These are phyloP conservation scores for Lutjanus erythropterus DNA, from an alignment of 2,113 vertebrate species.

Conservation along the genomic window DNA sequence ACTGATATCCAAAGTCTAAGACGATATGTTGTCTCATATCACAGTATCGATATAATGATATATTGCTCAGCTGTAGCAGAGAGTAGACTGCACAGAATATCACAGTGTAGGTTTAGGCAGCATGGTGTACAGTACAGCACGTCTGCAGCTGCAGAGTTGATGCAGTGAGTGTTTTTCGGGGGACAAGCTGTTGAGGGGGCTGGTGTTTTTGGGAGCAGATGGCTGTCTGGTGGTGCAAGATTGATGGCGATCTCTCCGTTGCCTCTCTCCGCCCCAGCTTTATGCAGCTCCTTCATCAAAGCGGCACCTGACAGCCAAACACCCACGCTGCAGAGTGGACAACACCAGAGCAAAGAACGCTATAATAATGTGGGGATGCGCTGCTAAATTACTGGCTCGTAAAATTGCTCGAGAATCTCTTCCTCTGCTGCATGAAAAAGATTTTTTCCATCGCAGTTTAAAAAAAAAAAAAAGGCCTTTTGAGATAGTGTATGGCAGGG, in stretches of 20 bases:
- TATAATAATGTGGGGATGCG: constrained; percentile 34
- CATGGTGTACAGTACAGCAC: not conserved
- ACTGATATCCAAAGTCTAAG: too few relatives aligned
- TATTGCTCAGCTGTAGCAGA: too few relatives aligned
- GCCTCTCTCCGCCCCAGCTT: constrained; percentile 26
- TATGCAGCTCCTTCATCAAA: constrained; percentile 69
- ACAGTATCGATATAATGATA: too few relatives aligned
- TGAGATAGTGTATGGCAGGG: constrained; percentile 4
- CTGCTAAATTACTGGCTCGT: constrained; percentile 36
- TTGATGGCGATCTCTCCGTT: constrained; percentile 48
- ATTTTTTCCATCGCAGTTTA: not conserved
- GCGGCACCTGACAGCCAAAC: constrained; percentile 57
- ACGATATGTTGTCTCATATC: too few relatives aligned
- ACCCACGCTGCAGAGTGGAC: constrained; percentile 57
- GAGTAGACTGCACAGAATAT: not conserved
- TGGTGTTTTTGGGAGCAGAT: constrained; percentile 63
- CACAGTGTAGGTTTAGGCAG: constrained; percentile 1
- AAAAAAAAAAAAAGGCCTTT: constrained; percentile 12
- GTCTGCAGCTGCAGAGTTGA: constrained; percentile 44
- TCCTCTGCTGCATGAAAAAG: constrained; percentile 19
- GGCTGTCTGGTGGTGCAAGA: constrained; percentile 57
- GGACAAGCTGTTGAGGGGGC: constrained; percentile 56
- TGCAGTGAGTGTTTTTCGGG: constrained; percentile 45
- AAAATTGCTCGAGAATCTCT: constrained; percentile 24
- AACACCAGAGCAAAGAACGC: constrained; percentile 19